Base-by-base conservation (phyloP, 2,888 invertebrate species). In the Mesopsocus fuscifrons region DNA sequence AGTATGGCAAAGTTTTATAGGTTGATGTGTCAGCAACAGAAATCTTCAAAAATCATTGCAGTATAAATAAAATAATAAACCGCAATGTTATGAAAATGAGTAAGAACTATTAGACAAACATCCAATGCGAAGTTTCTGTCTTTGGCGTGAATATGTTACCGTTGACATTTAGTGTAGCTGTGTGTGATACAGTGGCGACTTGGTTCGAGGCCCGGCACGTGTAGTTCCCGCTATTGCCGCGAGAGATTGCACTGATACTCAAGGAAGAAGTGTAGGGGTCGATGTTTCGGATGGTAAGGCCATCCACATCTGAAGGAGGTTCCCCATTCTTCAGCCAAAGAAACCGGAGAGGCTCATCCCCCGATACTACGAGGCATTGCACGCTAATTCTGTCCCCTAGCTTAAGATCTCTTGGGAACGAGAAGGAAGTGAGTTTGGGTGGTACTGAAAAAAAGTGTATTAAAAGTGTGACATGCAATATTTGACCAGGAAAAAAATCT, bases 341-440 rank as follows among this genome's bases (percentile, higher is more conserved):
- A 56, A 75, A 69, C 52, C 63, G 64, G 52, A 75, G 64, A 47
- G 75, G 75, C 53, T 72, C 64, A 60, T 74, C 74, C 52, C 75
- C 71, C 53, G 68, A 67, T 51, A 64, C 66, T 56, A 69, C 68
- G 54, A 70, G 66, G 59, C 71, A 71, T 58, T 69, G 69, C 53
- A 71, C 62, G 58, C 68, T 68, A 51, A 68, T 68, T 52, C 71
- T 66, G 58, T 69, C 69, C 52, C 69, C 70, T 57, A 68, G 68
- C 58, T 68, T 68, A 55, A 70, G 60, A 61, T 69, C 68, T 55
- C 67, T 67, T 54, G 71, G 69, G 62, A 75, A 75, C 55, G 64
- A 64, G 61, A 75, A 74, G 56, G 72, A 69, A 59, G 73, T 72
- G 57, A 72, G 69, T 63, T 70, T 69, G 55, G 72, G 72, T 54